Conservation (phyloP, 2,888 invertebrate genomes). For the Conistra vaccinii region DNA sequence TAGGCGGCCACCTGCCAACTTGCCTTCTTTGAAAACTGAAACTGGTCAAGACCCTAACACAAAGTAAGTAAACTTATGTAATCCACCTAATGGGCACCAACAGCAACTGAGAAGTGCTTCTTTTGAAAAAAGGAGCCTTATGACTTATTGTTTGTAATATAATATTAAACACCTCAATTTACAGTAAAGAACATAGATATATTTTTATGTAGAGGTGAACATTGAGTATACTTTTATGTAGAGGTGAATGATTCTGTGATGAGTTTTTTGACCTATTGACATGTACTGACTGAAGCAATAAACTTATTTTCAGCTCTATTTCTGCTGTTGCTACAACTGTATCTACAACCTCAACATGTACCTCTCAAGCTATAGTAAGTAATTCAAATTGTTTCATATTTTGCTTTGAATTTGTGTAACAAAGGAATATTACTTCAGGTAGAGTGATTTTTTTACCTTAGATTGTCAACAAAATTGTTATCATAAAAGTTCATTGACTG, state of each 20-base stretch:
- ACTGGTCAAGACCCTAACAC: constrained; percentile 89
- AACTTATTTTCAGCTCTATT: constrained; percentile 82
- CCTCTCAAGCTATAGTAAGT: constrained; percentile 87
- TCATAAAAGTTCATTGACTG: constrained; percentile 47
- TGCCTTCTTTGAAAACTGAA: constrained; percentile 99
- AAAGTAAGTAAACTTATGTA: constrained; percentile 78
- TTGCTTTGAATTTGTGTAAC: constrained; percentile 35
- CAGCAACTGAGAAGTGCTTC: background rate
- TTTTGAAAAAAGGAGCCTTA: background rate
- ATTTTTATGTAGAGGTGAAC: constrained; percentile 11
- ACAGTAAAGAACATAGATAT: background rate
- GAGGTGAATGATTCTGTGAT: constrained; percentile 41
- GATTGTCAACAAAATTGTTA: constrained; percentile 21
- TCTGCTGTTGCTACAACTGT: constrained; percentile 86
- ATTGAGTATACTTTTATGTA: constrained; percentile 2
- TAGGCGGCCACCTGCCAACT: constrained; percentile 99
- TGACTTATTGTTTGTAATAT: background rate
- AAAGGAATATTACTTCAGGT: constrained; percentile 45
- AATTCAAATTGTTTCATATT: constrained; percentile 38
- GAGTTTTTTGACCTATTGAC: constrained; percentile 48
- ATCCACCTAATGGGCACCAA: background rate
- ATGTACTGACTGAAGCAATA: constrained; percentile 47
- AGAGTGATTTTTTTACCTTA: constrained; percentile 24
- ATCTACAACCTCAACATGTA: constrained; percentile 88
- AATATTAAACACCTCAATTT: background rate